Base-by-base conservation (phyloP, 2,888 invertebrate genomes). In the Mesoligia furuncula region DNA sequence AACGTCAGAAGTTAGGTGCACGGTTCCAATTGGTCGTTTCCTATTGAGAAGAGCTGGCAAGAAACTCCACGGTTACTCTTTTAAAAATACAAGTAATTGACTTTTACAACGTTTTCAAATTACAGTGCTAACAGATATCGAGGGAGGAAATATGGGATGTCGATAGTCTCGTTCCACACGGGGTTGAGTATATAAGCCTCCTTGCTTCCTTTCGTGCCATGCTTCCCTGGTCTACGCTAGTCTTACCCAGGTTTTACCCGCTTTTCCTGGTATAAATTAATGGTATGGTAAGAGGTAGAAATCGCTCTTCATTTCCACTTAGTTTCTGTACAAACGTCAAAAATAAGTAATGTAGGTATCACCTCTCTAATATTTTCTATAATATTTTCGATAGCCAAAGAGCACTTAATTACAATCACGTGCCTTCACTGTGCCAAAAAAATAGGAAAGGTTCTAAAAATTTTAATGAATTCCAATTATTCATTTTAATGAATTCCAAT, bases 391-490 rank as follows among this genome's bases (percentile, higher is more conserved):
- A 11, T 48, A 20, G 11, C 27, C 42, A 36, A 75, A 36, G 1
- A 66, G 20, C 27, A 5, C 11, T 31, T 24, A 7, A 3, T 51
- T 11, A 24, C 4, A n/a, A 42, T 59, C 45, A 48, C 54, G 45
- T 39, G 27, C 15, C 17, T 27, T 42, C 8, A 61, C 4, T 36
- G 17, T 24, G 20, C 36, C 15, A 36, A 45, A 48, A 66, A 45
- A 39, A 57, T 36, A 31, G 45, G 24, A 48, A 42, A n/a, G 1
- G 5, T 15, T 8, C 5, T 2, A 65, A 79, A 51, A 71, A 71
- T 51, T 71, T 51, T 51, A 71, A 65, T 65, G 13, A 48, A 69
- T n/a, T 31, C 24, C 13, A 54, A 54, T 17, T 17, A 20, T 75
- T 3, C n/a, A 71, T n/a, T n/a, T n/a, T n/a, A 13, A 31, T 31